Evolutionary conservation across 2,113 vertebrate species (phyloP).

Genomic region (Artemisiospiza belli): DNA sequence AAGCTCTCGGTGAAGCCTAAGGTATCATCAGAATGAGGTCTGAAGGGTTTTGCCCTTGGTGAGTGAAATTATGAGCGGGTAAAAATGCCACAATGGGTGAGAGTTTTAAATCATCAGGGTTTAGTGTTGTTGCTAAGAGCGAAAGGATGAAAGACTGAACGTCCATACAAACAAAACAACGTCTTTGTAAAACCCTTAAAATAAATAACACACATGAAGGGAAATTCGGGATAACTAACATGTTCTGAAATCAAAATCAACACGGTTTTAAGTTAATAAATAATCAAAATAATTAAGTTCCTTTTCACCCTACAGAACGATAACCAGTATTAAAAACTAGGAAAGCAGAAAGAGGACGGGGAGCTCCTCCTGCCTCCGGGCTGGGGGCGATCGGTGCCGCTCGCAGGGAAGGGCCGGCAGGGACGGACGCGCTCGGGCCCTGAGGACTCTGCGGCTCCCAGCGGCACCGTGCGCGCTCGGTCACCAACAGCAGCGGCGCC

Average conservation of each 20-base stretch:
- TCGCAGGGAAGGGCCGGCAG: not conserved
- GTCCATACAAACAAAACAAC: not conserved
- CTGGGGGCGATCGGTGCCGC: not conserved
- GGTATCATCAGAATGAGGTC: conserved; percentile 53
- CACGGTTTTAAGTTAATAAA: conserved; percentile 28
- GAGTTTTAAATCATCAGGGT: not conserved
- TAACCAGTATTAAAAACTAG: not conserved
- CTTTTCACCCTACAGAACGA: conserved; percentile 6
- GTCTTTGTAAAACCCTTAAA: not conserved
- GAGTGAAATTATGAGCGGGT: not conserved
- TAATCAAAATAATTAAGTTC: conserved; percentile 23
- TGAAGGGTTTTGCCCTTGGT: conserved; percentile 46
- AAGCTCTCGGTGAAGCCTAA: conserved; percentile 62
- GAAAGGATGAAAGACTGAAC: not conserved
- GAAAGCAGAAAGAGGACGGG: not conserved
- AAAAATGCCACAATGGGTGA: not conserved
- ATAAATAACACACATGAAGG: conserved; percentile 23
- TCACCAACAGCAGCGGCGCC: not conserved
- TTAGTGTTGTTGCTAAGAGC: not conserved
- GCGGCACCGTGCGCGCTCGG: not conserved
- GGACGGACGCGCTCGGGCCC: not conserved
- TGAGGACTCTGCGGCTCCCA: not conserved
- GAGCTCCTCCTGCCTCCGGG: not conserved
- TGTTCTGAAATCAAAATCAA: not conserved
- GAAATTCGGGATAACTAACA: not conserved